Evolutionary conservation across 2,113 vertebrate genomes (phyloP), one percentile per base, ranked within the genome.

Genomic region (Oriolus oriolus): DNA sequence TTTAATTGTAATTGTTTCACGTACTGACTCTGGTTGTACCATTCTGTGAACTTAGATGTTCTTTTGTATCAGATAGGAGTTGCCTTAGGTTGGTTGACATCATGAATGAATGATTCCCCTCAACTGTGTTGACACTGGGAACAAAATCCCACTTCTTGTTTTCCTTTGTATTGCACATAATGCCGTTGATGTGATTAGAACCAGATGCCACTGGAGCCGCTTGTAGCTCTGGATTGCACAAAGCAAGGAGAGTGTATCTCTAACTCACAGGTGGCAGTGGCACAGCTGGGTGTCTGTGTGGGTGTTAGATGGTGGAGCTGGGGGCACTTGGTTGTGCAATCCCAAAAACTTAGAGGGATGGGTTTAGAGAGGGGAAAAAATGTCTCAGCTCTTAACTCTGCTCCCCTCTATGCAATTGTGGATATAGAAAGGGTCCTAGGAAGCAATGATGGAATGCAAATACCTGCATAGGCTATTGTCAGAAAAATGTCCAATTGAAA

Each of bases 171-270:
- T 27, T 16, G 19, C 4, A 3, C 4, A 49, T 50, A 50, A 63
- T 0, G 8, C 73, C 7, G 9, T 13, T 30, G 80, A 30, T 1
- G 0, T 15, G 63, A 24, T 59, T 14, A 66, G 50, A 68, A 22
- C 18, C 3, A 8, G 18, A 42, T 31, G 30, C 22, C 11, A 8
- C 14, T 23, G 22, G 22, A 77, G 56, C 7, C 42, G 24, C 37
- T 44, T 18, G 42, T 19, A 42, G 59, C 54, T 63, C 60, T 31
- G 13, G 44, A 8, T 27, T 68, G 49, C 54, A 65, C 28, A 13
- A 37, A 18, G 30, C 3, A 30, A 70, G 59, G n/a, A 42, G 31
- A 30, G 7, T 53, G 33, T 26, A 44, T 24, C 35, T 35, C 35
- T n/a, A 26, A 24, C 8, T 44, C 30, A 5, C 0, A 4, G 60